Conservation (phyloP, 2,888 invertebrate genomes). For the Rhagonycha fulva region DNA sequence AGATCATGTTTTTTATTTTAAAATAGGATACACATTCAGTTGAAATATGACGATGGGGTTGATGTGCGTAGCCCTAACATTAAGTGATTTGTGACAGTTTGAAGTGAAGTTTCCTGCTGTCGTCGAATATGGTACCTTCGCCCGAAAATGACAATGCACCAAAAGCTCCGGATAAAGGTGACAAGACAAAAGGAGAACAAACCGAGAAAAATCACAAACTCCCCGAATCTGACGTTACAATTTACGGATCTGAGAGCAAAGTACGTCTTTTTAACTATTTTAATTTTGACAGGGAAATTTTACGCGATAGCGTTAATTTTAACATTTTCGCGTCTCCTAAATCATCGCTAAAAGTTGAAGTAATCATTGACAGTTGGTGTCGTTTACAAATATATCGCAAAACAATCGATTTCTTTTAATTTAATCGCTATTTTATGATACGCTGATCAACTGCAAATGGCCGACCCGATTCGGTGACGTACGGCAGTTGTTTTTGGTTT, state of each 20-base stretch:
- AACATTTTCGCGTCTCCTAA: not conserved
- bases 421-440: constrained; percentile 30
- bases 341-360: not conserved
- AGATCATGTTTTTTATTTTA: not conserved
- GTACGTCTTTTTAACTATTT: constrained; percentile 16
- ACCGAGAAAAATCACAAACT: constrained; percentile 55
- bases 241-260: constrained; percentile 42
- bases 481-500: constrained; percentile 32
- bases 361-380: not conserved
- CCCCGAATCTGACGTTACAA: constrained; percentile 52
- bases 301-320: not conserved
- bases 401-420: constrained; percentile 33
- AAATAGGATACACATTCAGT: not conserved
- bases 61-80: constrained; percentile 20
- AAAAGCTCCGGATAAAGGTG: constrained; percentile 72
- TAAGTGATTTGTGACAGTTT: constrained; percentile 24
- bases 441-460: constrained; percentile 35
- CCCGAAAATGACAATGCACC: constrained; percentile 78
- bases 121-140: constrained; percentile 73
- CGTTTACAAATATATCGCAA: constrained; percentile 11
- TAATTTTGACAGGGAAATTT: not conserved
- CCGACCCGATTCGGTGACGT: constrained; percentile 35
- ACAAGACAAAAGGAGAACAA: constrained; percentile 59
- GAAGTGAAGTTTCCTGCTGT: constrained; percentile 21
- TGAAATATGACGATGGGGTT: constrained; percentile 11